phyloP scores from a whole-genome alignment of 2,888 invertebrate species.

The Drosophila glabriapex region DNA sequence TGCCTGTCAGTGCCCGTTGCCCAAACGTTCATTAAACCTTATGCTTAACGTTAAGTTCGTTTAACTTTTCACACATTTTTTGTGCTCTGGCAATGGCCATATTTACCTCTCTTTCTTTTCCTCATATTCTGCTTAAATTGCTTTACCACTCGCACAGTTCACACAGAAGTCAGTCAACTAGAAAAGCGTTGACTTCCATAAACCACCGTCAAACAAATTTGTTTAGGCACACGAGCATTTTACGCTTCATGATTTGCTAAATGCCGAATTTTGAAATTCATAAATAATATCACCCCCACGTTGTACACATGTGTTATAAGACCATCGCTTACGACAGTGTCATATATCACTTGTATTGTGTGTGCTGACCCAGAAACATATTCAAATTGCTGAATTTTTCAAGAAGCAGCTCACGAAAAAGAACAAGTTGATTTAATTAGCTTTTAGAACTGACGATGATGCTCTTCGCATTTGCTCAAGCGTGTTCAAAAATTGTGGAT shows the following conservation, averaged over 20 bases:
- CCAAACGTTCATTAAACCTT: constrained; percentile 50
- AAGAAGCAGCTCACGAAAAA: constrained; percentile 40
- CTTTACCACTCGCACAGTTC: constrained; percentile 46
- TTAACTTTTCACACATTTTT: constrained; percentile 50
- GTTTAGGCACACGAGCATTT: constrained; percentile 61
- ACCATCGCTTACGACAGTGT: constrained; percentile 33
- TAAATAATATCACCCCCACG: constrained; percentile 61
- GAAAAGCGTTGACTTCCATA: constrained; percentile 74
- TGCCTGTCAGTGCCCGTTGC: constrained; percentile 45
- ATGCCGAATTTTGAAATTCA: constrained; percentile 56
- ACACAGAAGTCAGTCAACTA: constrained; percentile 69
- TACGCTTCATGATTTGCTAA: constrained; percentile 72
- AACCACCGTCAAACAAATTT: constrained; percentile 55
- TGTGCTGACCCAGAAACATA: constrained; percentile 70
- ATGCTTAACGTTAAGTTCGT: constrained; percentile 46
- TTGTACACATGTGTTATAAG: constrained; percentile 41
- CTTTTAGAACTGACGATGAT: constrained; percentile 33
- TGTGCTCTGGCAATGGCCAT: constrained; percentile 1
- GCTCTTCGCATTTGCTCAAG: constrained; percentile 65
- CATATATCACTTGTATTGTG: constrained; percentile 71
- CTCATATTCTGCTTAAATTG: background rate
- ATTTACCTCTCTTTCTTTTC: constrained; percentile 3
- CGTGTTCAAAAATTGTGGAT: constrained; percentile 59
- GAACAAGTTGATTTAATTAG: constrained; percentile 68
- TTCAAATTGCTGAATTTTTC: constrained; percentile 39